Conservation (phyloP, 2,797 vertebrate genomes). For the Dendrocincla fuliginosa region DNA sequence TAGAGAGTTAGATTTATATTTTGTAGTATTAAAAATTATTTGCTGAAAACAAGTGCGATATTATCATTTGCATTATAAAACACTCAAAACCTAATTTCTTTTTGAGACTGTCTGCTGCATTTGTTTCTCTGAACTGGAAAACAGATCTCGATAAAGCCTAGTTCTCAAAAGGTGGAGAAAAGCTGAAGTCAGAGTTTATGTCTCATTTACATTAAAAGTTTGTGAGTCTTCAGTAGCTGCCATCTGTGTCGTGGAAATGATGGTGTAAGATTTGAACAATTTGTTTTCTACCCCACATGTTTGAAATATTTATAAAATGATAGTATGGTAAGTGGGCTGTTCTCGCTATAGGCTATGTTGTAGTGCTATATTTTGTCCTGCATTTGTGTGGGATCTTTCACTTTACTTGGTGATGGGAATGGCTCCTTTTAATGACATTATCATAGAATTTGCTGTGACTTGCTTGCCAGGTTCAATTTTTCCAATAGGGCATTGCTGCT, state of each 20-base stretch:
- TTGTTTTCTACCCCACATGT: background rate
- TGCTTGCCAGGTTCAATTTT: background rate
- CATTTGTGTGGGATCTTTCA: background rate
- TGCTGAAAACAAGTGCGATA: background rate
- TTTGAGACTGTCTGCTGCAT: background rate
- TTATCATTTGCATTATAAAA: background rate
- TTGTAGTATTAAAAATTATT: background rate
- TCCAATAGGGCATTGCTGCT: background rate
- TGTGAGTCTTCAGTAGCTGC: background rate
- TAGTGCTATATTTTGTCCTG: background rate
- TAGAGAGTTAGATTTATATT: background rate
- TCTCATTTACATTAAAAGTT: background rate
- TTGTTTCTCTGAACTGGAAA: background rate
- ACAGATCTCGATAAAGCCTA: background rate
- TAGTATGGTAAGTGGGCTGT: background rate
- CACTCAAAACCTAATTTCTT: background rate
- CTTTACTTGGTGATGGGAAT: background rate
- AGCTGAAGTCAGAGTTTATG: background rate
- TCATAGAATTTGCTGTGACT: background rate
- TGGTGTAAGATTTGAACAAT: background rate
- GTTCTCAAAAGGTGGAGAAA: background rate
- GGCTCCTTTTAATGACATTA: background rate
- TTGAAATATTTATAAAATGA: background rate
- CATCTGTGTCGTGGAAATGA: background rate
- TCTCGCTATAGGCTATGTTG: background rate